Evolutionary conservation across 37 sponge, comb jelly and placozoan species (phyloP), one percentile per base, ranked within the genome.

Genomic region (Petrosia ficiformis): DNA sequence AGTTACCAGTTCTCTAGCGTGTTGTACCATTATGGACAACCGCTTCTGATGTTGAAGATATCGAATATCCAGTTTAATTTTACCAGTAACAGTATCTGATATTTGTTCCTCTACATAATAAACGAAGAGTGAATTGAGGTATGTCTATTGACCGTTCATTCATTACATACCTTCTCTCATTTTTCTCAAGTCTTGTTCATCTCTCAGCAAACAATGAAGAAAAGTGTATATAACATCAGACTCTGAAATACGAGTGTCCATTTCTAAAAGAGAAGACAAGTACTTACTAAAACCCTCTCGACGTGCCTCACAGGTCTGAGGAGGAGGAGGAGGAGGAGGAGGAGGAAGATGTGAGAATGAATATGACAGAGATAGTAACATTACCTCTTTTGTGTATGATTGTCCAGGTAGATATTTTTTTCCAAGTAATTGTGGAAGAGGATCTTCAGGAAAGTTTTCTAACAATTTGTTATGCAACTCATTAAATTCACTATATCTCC

Each of bases 401-500:
- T 68, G 70, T 68, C 76, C 84, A 21, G 38, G 71, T 22, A 56
- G 77, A 33, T 39, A 85, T 39, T 84, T 72, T 60, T 95, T 95
- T 21, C 82, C 80, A 0, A 92, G 96, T 1, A 95, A 78, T 2
- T 48, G 39, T 16, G 96, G 96, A 0, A 95, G 68, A 11, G 30
- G 19, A 25, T 65, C 36, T 3, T 75, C 80, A 0, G 82, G 89
- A 60, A 84, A 87, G 34, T 39, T 57, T 68, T 84, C 89, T 34
- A 63, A 21, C 36, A 95, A 58, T 67, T 88, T 87, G 31, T 25
- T 69, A 56, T 95, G 82, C 28, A 95, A 43, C 78, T 95, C 96
- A 65, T 88, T 21, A 68, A 95, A 95, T 57, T 95, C 96, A 40
- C 92, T 44, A 67, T 88, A 95, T 1, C 96, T 75, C 2, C 96